A percentile compares a stretch with the other conserved stretches of the same genome.
phyloP scores from a whole-genome alignment of 1,140 invertebrate species.

The Littorina saxatilis region DNA sequence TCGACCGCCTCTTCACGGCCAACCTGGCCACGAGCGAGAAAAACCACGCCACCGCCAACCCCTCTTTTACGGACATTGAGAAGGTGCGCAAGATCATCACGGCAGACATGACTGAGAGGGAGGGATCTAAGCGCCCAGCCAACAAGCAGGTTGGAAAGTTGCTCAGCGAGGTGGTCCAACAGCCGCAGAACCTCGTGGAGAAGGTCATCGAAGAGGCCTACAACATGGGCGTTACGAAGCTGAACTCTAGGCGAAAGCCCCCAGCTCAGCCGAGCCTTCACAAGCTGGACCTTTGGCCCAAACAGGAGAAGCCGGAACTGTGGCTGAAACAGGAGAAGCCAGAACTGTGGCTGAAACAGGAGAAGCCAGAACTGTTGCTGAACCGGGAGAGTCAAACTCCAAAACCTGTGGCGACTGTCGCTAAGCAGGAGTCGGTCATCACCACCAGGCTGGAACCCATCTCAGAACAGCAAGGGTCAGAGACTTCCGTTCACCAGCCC shows the following conservation, averaged over 20 bases:
- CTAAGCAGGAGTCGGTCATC: no score
- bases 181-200: constrained; percentile 30
- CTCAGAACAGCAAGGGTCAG: background rate
- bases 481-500: background rate
- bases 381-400: no score
- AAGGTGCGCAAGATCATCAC: constrained; percentile 25
- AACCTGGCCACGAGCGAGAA: constrained; percentile 12
- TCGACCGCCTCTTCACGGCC: constrained; percentile 65
- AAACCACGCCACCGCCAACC: background rate
- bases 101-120: background rate
- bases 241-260: background rate
- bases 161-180: constrained; percentile 23
- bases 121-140: background rate
- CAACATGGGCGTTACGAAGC: constrained; percentile 10
- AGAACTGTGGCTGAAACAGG: background rate
- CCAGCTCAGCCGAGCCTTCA: background rate
- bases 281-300: background rate
- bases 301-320: constrained; percentile 1
- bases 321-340: background rate
- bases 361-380: background rate
- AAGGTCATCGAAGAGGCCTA: constrained; percentile 33
- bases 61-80: constrained; percentile 7
- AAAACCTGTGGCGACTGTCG: no score
- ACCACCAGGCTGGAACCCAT: background rate
- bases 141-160: constrained; percentile 3